Evolutionary conservation across 2,113 vertebrate genomes (phyloP).

Genomic region (Nymphicus hollandicus): DNA sequence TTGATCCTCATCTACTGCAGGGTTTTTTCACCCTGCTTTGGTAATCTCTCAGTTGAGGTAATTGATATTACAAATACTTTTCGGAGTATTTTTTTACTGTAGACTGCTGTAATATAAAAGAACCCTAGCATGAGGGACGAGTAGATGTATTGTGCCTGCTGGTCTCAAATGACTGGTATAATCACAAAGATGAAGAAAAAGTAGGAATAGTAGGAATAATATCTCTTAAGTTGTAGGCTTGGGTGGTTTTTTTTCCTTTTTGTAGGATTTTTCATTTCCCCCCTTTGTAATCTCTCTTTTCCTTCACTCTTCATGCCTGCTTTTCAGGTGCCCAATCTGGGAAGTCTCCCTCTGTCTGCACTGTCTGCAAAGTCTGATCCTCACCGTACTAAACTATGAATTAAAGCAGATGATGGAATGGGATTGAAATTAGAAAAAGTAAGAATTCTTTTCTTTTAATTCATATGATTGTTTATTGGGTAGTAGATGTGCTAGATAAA

Average conservation of each 20-base stretch:
- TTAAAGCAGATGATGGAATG: neutral
- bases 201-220: neutral
- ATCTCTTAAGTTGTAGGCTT: neutral
- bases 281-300: neutral
- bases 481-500: neutral
- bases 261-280: neutral
- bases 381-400: neutral
- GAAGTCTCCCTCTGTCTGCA: neutral
- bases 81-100: neutral
- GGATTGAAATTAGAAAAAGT: neutral
- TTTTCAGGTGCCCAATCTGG: neutral
- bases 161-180: neutral
- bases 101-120: neutral
- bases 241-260: accelerated
- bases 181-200: neutral
- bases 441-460: neutral
- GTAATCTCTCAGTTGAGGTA: neutral
- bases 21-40: neutral
- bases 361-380: neutral
- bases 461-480: neutral
- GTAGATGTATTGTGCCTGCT: neutral
- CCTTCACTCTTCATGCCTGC: neutral
- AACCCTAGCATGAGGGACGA: neutral
- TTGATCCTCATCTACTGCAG: neutral
- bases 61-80: neutral